Conservation (phyloP, 2,113 vertebrate species). For the Phalacrocorax pelagicus region DNA sequence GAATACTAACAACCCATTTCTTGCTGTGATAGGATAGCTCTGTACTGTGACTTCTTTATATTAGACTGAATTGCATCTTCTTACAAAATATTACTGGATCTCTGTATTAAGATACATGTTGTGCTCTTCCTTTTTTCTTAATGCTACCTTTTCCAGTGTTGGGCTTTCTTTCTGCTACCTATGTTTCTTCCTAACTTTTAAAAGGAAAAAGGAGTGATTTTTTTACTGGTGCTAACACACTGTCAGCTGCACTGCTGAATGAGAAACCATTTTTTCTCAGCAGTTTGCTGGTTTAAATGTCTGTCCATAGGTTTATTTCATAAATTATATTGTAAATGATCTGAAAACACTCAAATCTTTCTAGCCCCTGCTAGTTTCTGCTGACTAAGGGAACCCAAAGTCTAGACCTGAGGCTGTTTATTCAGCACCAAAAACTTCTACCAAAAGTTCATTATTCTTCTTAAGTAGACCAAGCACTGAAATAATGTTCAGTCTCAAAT, state of each 20-base stretch:
- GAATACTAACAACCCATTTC: not conserved
- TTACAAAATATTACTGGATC: not conserved
- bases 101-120: not conserved
- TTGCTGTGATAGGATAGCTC: not conserved
- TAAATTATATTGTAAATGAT: not conserved
- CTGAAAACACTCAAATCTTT: not conserved
- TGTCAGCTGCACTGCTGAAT: not conserved
- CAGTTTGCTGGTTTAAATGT: constrained; percentile 1
- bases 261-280: constrained; percentile 9
- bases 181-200: not conserved
- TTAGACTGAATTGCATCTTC: not conserved
- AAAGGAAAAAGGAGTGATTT: not conserved
- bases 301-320: not conserved
- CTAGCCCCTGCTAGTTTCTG: not conserved
- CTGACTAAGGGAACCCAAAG: not conserved
- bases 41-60: not conserved
- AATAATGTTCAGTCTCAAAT: constrained; percentile 37
- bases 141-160: not conserved
- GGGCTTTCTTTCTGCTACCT: not conserved
- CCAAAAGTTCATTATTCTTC: not conserved
- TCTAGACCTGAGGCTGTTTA: not conserved
- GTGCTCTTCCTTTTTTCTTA: not conserved
- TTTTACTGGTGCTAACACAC: not conserved
- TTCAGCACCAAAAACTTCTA: not conserved
- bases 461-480: not conserved